A percentile compares a stretch with the other conserved stretches of the same genome.
These are phyloP conservation scores for Meliscaeva auricollis DNA, from an alignment of 2,888 invertebrate genomes.

Conservation along the genomic window DNA sequence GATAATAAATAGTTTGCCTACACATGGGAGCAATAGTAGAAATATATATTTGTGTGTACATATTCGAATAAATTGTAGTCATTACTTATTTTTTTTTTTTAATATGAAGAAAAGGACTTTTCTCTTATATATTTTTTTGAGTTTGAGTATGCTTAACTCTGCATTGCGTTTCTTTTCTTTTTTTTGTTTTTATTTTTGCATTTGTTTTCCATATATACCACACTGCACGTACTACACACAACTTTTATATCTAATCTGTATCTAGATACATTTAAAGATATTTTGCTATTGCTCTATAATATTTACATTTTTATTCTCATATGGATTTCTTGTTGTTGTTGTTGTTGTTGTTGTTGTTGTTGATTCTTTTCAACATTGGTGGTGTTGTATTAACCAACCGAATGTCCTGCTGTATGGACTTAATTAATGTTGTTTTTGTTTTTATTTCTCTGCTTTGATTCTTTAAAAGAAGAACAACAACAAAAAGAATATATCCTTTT, in stretches of 20 bases:
- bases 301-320: slow-evolving; percentile 2
- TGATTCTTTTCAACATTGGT: too few species aligned
- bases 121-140: not conserved
- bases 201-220: not conserved
- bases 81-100: too few species aligned
- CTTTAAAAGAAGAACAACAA: slow-evolving; percentile 4
- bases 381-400: not conserved
- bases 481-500: not conserved
- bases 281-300: slow-evolving; percentile 6
- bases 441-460: too few species aligned
- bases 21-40: too few species aligned
- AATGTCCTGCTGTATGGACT: slow-evolving; percentile 4
- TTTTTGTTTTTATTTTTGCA: not conserved
- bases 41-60: too few species aligned
- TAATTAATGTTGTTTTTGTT: slow-evolving; percentile 8
- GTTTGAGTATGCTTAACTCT: not conserved
- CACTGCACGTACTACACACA: not conserved
- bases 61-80: too few species aligned
- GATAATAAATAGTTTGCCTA: too few species aligned
- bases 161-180: not conserved
- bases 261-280: not conserved
- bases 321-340: not conserved
- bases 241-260: not conserved
- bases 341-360: not conserved
- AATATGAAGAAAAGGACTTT: not conserved